Conservation (phyloP, 1,140 invertebrate genomes). For the Portunus trituberculatus region DNA sequence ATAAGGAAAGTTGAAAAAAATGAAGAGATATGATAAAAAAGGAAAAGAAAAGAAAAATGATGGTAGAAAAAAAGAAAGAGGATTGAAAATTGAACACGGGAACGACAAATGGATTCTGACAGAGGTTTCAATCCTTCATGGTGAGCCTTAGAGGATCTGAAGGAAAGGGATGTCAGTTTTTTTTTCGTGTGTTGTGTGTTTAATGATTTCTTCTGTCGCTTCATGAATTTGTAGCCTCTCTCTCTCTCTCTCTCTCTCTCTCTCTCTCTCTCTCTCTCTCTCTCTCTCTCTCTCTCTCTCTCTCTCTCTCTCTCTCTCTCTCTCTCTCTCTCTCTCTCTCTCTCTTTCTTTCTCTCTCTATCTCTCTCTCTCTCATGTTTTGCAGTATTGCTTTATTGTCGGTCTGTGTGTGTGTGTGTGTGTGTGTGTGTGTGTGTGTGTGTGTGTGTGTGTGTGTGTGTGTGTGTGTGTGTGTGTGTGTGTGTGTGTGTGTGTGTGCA, state of each 20-base stretch:
- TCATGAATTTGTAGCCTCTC: background rate
- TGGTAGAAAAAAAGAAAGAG: background rate
- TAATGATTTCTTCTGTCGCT: background rate
- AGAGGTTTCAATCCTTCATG: background rate
- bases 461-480: no score
- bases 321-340: no score
- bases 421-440: no score
- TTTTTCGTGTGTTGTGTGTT: background rate
- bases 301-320: background rate
- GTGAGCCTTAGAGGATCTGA: background rate
- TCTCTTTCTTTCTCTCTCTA: no score
- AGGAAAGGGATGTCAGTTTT: background rate
- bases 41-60: background rate
- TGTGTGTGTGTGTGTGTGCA: no score
- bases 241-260: background rate
- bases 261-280: conserved; percentile 9
- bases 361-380: no score
- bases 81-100: no score
- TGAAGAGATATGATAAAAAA: background rate
- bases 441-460: no score
- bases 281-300: background rate
- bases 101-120: background rate
- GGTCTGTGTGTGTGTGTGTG: no score
- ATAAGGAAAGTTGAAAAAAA: background rate
- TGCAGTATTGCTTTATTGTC: no score